Evolutionary conservation across 2,888 invertebrate species (phyloP).

Genomic region (Meliscaeva auricollis): DNA sequence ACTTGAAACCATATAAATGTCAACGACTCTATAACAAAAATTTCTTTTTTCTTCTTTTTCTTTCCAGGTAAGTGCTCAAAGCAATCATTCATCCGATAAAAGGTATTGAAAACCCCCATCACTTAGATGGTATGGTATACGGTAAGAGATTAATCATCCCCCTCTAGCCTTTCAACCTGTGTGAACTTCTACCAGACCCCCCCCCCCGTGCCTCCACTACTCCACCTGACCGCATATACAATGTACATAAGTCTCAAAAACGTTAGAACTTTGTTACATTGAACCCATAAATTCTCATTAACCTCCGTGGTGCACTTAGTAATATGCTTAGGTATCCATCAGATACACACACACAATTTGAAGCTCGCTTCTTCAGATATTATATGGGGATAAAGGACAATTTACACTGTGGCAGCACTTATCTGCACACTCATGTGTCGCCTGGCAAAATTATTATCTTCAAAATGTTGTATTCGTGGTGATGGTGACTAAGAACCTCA

Average conservation of each 20-base stretch:
- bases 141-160: slow-evolving; percentile 71
- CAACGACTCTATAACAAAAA: slow-evolving; percentile 52
- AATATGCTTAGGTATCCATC: slow-evolving; percentile 30
- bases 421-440: slow-evolving; percentile 53
- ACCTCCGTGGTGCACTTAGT: slow-evolving; percentile 50
- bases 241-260: slow-evolving; percentile 29
- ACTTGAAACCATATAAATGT: slow-evolving; percentile 37
- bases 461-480: background rate
- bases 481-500: background rate
- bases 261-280: slow-evolving; percentile 46
- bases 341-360: slow-evolving; percentile 38
- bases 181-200: background rate
- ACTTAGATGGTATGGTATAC: background rate
- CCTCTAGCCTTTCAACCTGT: background rate
- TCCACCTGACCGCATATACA: background rate
- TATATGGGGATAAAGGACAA: slow-evolving; percentile 59
- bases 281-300: slow-evolving; percentile 75
- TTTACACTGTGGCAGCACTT: no score
- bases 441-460: slow-evolving; percentile 46
- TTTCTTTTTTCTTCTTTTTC: slow-evolving; percentile 38
- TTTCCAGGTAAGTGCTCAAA: slow-evolving; percentile 72
- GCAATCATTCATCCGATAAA: slow-evolving; percentile 67
- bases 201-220: no score
- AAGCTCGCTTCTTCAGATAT: slow-evolving; percentile 48
- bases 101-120: slow-evolving; percentile 53